Conservation (phyloP, 2,888 invertebrate genomes). For the Plebejus anna region DNA sequence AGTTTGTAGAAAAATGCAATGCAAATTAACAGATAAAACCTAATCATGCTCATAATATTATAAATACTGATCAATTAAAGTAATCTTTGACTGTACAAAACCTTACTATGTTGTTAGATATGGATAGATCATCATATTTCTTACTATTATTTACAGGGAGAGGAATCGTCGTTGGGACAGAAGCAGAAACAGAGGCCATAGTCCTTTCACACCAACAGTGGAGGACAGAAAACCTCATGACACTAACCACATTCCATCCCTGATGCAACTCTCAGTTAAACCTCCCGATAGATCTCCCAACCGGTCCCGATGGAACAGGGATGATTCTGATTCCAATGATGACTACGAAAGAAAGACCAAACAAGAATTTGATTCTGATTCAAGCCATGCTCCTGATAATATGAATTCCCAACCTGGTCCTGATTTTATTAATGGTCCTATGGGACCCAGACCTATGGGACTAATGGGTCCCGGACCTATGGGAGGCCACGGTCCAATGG, state of each 20-base stretch:
- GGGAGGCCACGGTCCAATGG: slow-evolving; percentile 9
- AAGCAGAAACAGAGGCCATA: slow-evolving; percentile 52
- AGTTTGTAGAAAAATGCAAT: too few species aligned
- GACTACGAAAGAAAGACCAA: slow-evolving; percentile 50
- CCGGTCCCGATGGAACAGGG: slow-evolving; percentile 51
- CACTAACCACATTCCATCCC: slow-evolving; percentile 53
- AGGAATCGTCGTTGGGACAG: slow-evolving; percentile 61
- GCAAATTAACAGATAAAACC: too few species aligned
- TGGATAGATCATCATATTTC: neutral
- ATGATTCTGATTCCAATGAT: slow-evolving; percentile 44
- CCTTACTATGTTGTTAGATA: neutral
- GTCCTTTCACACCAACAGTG: slow-evolving; percentile 53
- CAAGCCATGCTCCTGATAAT: slow-evolving; percentile 27
- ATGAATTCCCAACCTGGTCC: neutral
- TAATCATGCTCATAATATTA: too few species aligned
- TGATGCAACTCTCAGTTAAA: slow-evolving; percentile 64
- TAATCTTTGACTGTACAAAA: neutral
- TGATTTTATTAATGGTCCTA: slow-evolving; percentile 5
- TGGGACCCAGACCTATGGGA: slow-evolving; percentile 32
- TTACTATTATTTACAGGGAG: slow-evolving; percentile 46
- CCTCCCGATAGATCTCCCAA: slow-evolving; percentile 52
- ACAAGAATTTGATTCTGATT: slow-evolving; percentile 38
- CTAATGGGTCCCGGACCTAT: slow-evolving; percentile 30
- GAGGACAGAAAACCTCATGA: slow-evolving; percentile 57
- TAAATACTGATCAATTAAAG: too few species aligned